These are phyloP conservation scores for Montipora foliosa DNA, from an alignment of 64 coral and sea anemone genomes.

Conservation along the genomic window DNA sequence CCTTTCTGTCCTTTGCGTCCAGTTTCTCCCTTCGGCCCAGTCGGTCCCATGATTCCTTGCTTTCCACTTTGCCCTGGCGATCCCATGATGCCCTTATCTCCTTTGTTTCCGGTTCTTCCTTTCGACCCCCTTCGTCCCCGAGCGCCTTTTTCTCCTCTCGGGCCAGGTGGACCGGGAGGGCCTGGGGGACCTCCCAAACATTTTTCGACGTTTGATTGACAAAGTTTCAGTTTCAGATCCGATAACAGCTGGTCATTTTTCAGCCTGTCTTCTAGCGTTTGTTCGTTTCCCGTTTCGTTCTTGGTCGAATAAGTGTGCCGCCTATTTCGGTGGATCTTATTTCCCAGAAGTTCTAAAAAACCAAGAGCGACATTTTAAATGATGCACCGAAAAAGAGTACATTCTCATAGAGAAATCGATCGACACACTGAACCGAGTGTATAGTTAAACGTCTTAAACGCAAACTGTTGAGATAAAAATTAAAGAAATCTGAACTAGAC, in stretches of 20 bases:
- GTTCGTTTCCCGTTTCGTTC: too few species aligned
- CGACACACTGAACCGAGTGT: too few species aligned
- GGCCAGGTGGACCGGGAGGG: not conserved
- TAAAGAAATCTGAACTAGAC: too few species aligned
- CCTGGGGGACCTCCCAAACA: not conserved
- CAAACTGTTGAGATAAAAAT: too few species aligned
- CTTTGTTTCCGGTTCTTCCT: not conserved
- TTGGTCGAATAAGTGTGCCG: too few species aligned
- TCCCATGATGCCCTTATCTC: not conserved
- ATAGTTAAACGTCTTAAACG: too few species aligned
- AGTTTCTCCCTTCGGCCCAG: not conserved
- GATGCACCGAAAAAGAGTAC: too few species aligned
- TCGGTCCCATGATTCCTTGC: not conserved
- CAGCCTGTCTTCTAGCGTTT: too few species aligned
- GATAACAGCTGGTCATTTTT: not conserved
- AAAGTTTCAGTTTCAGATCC: not conserved
- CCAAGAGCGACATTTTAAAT: too few species aligned
- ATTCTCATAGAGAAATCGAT: too few species aligned
- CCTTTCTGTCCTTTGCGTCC: not conserved
- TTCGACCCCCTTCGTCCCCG: not conserved
- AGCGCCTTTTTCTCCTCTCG: not conserved
- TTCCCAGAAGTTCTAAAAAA: too few species aligned
- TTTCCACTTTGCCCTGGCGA: not conserved
- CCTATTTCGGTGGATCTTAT: too few species aligned
- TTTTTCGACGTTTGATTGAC: not conserved